Percentiles rank a stretch among this genome's conserved stretches.
Conservation (phyloP, 2,888 invertebrate genomes). For the Gari tellinella region DNA sequence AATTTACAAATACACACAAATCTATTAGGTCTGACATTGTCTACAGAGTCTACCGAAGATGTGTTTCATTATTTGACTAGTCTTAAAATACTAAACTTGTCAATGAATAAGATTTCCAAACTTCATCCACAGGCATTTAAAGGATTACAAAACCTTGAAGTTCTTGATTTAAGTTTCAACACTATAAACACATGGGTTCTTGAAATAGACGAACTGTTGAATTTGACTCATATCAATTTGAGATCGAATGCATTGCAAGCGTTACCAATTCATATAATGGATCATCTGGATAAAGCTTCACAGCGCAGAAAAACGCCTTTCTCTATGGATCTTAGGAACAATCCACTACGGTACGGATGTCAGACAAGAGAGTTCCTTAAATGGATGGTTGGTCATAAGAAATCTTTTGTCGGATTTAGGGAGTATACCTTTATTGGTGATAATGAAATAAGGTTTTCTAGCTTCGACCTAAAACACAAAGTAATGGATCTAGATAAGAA, state of each 20-base stretch:
- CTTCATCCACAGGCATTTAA: slow-evolving; percentile 5
- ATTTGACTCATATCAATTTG: slow-evolving; percentile 19
- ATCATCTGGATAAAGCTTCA: slow-evolving; percentile 7
- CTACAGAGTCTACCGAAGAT: not conserved
- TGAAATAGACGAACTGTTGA: not conserved
- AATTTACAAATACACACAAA: slow-evolving; percentile 18
- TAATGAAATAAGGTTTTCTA: no score
- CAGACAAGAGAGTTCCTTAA: slow-evolving; percentile 13
- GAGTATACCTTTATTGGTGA: no score
- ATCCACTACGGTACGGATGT: slow-evolving; percentile 16
- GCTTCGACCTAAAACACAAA: no score
- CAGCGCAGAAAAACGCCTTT: not conserved
- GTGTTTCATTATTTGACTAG: slow-evolving; percentile 21
- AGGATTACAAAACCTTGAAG: slow-evolving; percentile 1
- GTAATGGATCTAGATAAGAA: no score
- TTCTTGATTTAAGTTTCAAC: slow-evolving; percentile 22
- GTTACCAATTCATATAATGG: slow-evolving; percentile 1
- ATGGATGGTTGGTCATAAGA: slow-evolving; percentile 24
- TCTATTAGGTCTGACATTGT: slow-evolving; percentile 11
- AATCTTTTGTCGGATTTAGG: slow-evolving; percentile 4
- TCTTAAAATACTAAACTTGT: slow-evolving; percentile 16
- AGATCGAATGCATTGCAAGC: slow-evolving; percentile 19
- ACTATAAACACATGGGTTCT: slow-evolving; percentile 9
- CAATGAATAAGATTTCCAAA: slow-evolving; percentile 19
- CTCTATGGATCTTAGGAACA: slow-evolving; percentile 30